Percentiles rank a stretch among this genome's conserved stretches.
phyloP scores from a whole-genome alignment of 2,113 vertebrate species.

The Pleuronectes platessa region DNA sequence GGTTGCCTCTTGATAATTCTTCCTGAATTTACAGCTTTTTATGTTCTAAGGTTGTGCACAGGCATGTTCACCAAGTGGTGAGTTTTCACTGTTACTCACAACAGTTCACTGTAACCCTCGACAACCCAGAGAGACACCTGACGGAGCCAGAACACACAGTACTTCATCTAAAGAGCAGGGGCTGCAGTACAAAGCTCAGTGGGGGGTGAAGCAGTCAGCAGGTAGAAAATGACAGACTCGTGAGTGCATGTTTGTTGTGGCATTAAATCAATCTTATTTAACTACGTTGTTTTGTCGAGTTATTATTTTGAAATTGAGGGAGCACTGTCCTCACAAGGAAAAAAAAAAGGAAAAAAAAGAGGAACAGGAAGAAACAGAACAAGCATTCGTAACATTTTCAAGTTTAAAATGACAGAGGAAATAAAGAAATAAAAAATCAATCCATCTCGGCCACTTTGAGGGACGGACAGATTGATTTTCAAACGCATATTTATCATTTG shows the following conservation, averaged over 20 bases:
- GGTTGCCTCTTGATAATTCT: conserved; percentile 32
- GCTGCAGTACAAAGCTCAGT: conserved; percentile 62
- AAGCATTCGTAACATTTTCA: conserved; percentile 77
- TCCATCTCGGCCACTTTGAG: conserved; percentile 67
- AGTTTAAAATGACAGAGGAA: conserved; percentile 79
- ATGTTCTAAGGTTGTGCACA: conserved; percentile 37
- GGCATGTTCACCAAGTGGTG: conserved; percentile 44
- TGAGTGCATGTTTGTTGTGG: not conserved
- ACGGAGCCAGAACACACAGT: conserved; percentile 5
- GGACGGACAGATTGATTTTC: conserved; percentile 67
- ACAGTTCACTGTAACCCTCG: conserved; percentile 4
- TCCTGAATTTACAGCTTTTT: conserved; percentile 41
- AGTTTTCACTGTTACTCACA: conserved; percentile 29
- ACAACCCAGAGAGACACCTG: conserved; percentile 13
- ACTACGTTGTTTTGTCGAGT: not conserved
- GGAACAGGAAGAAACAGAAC: conserved; percentile 44
- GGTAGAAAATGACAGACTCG: conserved; percentile 36
- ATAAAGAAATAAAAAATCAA: conserved; percentile 70
- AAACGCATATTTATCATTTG: conserved; percentile 81
- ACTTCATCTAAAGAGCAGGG: conserved; percentile 42
- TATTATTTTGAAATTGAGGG: conserved; percentile 63
- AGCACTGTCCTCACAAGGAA: conserved; percentile 73
- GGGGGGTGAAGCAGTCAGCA: conserved; percentile 58
- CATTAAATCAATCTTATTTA: conserved; percentile 7
- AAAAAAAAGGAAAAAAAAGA: conserved; percentile 27